Conservation (phyloP, 2,888 invertebrate genomes). For the Deladenus siricidicola region DNA sequence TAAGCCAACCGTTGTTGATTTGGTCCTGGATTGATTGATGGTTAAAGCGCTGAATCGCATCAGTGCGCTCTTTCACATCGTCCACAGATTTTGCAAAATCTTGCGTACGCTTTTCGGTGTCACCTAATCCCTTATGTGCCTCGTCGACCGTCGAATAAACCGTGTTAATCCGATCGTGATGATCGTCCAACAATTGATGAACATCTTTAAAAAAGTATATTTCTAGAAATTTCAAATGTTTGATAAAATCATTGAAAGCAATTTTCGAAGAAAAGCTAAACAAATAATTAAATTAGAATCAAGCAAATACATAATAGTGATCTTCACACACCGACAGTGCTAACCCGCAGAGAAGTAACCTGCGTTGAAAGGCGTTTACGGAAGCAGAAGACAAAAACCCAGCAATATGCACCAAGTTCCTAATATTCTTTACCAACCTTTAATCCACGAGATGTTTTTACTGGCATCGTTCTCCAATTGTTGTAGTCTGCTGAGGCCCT, state of each 20-base stretch:
- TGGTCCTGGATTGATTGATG: conserved; percentile 31
- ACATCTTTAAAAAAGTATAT: conserved; percentile 14
- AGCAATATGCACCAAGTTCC: not conserved
- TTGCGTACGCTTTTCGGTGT: conserved; percentile 16
- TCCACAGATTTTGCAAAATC: conserved; percentile 30
- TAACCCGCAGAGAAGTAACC: too few species aligned
- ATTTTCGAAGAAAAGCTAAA: not conserved
- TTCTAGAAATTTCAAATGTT: not conserved
- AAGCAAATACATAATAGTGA: too few species aligned
- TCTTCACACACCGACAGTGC: too few species aligned
- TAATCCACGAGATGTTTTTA: conserved; percentile 24
- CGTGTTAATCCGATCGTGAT: conserved; percentile 39
- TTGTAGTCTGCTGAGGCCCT: conserved; percentile 11
- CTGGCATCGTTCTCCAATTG: conserved; percentile 9
- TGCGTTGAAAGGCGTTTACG: too few species aligned
- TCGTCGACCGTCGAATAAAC: conserved; percentile 22
- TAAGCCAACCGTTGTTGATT: conserved; percentile 27
- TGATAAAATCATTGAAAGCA: not conserved
- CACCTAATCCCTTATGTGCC: conserved; percentile 15
- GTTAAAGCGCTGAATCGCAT: conserved; percentile 28
- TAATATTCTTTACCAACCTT: conserved; percentile 1
- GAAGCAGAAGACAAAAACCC: too few species aligned
- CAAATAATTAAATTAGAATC: too few species aligned
- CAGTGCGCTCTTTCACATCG: conserved; percentile 23
- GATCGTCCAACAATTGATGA: conserved; percentile 38